Base-by-base conservation (phyloP, 2,888 invertebrate species). In the Agrenia bidenticulata region DNA sequence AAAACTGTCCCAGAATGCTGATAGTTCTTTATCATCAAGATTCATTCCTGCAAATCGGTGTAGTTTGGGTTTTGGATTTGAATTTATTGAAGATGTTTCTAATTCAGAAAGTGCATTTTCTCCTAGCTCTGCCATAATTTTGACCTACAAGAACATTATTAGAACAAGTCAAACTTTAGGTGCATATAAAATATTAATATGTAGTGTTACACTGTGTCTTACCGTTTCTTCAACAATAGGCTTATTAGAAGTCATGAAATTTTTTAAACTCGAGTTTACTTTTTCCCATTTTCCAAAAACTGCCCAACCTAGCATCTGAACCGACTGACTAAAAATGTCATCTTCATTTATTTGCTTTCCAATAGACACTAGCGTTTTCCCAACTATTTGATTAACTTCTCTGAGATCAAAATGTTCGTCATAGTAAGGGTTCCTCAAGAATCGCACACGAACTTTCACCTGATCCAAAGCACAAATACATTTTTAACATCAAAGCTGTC, bases 331-430 rank as follows among this genome's bases (percentile, higher is more conserved):
- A 5, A 88, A 72, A 72, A 86, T 82, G 61, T 81, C 77, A 21
- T 73, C 70, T 9, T 62, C 67, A 24, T 11, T 7, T 69, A 81
- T 77, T 64, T 78, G 77, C 74, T 83, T 81, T 2, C 86, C 85
- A 66, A 87, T 84, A 81, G 85, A 84, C 39, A 83, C 82, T 57
- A 96, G 81, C 1, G 93, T 90, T 82, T 96, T 96, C 0, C 95
- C 95, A 56, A 90, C 83, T 45, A 92, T 81, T 77, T 86, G 84
- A 26, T 84, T 79, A 5, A 88, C 85, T 73, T 91, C 87, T 66
- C 80, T 84, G 21, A 95, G 83, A 80, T 94, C 94, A 81, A 94
- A 93, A 80, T 96, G 94, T 78, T 92, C 89, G 82, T 96, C 95
- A 81, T 89, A 88, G 79, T 84, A 91, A 0, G 88, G 87, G 79